Percentiles rank a stretch among this genome's conserved stretches.
These are phyloP conservation scores for Chymomyza costata DNA, from an alignment of 1,140 invertebrate species.

Conservation along the genomic window DNA sequence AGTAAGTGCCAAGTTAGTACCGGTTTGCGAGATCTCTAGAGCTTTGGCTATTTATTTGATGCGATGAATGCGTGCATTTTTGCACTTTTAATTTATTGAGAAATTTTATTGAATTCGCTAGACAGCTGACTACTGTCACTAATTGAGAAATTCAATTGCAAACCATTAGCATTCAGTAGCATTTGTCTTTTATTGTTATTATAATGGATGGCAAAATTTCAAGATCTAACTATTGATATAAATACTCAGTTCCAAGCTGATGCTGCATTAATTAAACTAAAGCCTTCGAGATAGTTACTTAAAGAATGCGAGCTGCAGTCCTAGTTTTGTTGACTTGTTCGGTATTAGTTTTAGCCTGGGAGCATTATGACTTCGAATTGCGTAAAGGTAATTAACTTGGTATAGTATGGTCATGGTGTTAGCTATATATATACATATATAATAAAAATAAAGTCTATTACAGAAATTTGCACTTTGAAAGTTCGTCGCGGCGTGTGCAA, in stretches of 20 bases:
- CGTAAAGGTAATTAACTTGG: conserved; percentile 2
- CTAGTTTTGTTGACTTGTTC: neutral
- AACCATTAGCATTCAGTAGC: conserved; percentile 5
- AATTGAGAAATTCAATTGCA: conserved; percentile 42
- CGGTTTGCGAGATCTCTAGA: conserved; percentile 39
- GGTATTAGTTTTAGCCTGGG: neutral
- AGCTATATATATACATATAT: too few relatives aligned
- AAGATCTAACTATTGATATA: conserved; percentile 3
- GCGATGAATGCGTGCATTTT: conserved; percentile 27
- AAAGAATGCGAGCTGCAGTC: too few relatives aligned
- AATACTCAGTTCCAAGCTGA: conserved; percentile 1
- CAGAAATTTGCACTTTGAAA: conserved; percentile 18
- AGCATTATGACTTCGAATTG: neutral
- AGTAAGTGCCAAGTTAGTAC: conserved; percentile 64
- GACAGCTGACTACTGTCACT: conserved; percentile 42
- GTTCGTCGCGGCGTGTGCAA: conserved; percentile 26
- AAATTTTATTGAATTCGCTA: conserved; percentile 68
- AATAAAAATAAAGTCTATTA: too few relatives aligned
- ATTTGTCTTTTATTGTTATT: too few relatives aligned
- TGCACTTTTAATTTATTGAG: conserved; percentile 64
- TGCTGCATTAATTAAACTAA: neutral
- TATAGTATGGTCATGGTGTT: neutral
- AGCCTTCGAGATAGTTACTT: conserved; percentile 1
- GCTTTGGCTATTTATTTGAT: conserved; percentile 28
- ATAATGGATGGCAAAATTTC: neutral